Base-by-base conservation (phyloP, 1,140 invertebrate species). In the Habropoda laboriosa region DNA sequence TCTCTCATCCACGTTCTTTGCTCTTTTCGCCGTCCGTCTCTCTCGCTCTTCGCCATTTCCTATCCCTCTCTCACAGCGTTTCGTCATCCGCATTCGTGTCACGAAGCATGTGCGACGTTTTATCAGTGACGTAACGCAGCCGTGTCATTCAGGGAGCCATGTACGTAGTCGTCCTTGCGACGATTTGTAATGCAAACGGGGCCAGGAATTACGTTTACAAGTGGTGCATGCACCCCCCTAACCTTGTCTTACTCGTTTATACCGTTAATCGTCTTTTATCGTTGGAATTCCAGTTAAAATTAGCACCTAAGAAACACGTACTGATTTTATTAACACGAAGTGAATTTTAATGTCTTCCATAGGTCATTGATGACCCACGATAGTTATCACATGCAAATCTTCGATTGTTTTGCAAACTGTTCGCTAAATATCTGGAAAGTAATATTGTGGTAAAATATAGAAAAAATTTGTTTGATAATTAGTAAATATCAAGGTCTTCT, bases 101-200 rank as follows among this genome's bases (percentile, higher is more conserved):
- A 47, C 55, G 30, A 45, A 63, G 16, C 58, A 58, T 40, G 30
- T 76, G 45, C 21, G 42, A 45, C 38, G 30, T 64, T 27, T 76
- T 76, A 45, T 67, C 74, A 51, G 16, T 76, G 74, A 76, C 63
- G 74, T 67, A 76, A 55, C 63, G 7, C 10, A 27, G 13, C 49
- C 5, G 27, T n/a, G 30, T 42, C 51, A 53, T 57, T 57, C 27
- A 21, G 30, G 61, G 21, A 45, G 38, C 12, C 21, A 13, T 55
- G 24, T 42, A 35, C 63, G 60, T 66, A 57, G 57, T 57, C 18
- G 21, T 47, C 21, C 63, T 30, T 40, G 63, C 49, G 27, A 21
- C 16, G 10, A 57, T 67, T n/a, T 67, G 38, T 40, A 60, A 60
- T 45, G 35, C 24, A 38, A 70, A 53, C 16, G n/a, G n/a, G n/a